A percentile compares a stretch with the other conserved stretches of the same genome.
Evolutionary conservation across 1,140 invertebrate genomes (phyloP).

Genomic region (Danaus melanippus): DNA sequence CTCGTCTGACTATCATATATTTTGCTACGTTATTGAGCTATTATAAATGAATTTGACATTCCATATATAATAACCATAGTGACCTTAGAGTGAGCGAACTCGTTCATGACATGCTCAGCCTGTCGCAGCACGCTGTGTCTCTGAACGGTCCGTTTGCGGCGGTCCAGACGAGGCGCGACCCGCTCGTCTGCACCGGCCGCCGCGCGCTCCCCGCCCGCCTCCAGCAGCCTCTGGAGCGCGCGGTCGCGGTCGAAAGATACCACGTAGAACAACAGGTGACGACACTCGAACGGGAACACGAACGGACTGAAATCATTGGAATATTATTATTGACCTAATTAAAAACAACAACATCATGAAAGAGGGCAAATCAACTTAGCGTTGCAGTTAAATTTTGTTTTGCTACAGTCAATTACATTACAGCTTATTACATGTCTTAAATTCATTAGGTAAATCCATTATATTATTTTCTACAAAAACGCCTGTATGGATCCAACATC

Average conservation of each 20-base stretch:
- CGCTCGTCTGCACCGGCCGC: slow-evolving; percentile 42
- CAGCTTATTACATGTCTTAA: no score
- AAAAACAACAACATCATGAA: no score
- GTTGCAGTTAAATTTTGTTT: no score
- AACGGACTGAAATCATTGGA: slow-evolving; percentile 79
- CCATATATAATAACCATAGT: background rate
- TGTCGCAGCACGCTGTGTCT: slow-evolving; percentile 95
- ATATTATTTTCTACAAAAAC: no score
- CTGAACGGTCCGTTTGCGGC: slow-evolving; percentile 93
- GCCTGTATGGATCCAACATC: no score
- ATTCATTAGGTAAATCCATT: no score
- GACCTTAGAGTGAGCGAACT: slow-evolving; percentile 89
- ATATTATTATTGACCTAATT: no score
- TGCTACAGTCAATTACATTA: no score
- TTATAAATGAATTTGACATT: background rate
- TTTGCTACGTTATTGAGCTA: no score
- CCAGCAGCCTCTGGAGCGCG: slow-evolving; percentile 92
- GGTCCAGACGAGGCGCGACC: slow-evolving; percentile 93
- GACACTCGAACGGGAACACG: slow-evolving; percentile 96
- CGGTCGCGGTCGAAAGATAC: slow-evolving; percentile 97
- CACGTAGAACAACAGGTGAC: slow-evolving; percentile 95
- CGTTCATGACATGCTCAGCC: slow-evolving; percentile 95
- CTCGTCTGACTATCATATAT: no score
- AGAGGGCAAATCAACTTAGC: no score
- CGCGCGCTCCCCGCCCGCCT: slow-evolving; percentile 74